A percentile compares a stretch with the other conserved stretches of the same genome.
These are phyloP conservation scores for Perca fluviatilis DNA, from an alignment of 2,113 vertebrate genomes.

Conservation along the genomic window DNA sequence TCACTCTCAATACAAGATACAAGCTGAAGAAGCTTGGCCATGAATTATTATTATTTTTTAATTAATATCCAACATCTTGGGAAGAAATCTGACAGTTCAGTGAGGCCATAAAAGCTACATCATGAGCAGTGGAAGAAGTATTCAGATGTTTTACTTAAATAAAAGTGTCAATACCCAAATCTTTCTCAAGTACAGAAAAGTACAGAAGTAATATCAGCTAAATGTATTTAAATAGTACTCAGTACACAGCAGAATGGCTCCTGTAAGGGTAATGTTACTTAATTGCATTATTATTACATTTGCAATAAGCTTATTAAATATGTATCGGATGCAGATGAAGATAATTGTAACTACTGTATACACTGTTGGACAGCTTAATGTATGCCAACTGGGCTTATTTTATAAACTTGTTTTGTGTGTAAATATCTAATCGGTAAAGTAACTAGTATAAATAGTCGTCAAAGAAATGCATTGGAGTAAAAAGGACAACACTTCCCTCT, in stretches of 20 bases:
- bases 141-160: neutral
- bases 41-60: neutral
- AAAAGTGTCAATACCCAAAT: neutral
- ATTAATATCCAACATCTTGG: neutral
- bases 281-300: neutral
- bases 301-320: neutral
- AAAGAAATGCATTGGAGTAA: neutral
- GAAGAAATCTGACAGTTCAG: neutral
- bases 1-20: slow-evolving; percentile 10
- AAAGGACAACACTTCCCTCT: neutral
- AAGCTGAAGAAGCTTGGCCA: neutral
- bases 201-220: neutral
- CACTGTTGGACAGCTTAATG: neutral
- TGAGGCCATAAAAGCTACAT: no score
- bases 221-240: neutral
- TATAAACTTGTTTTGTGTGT: neutral
- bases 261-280: neutral
- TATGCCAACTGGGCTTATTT: neutral
- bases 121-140: neutral
- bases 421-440: neutral
- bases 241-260: neutral
- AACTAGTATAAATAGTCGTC: neutral
- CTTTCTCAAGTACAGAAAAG: neutral
- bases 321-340: neutral
- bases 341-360: no score